Base-by-base conservation (phyloP, 1,140 invertebrate species). In the Orussus abietinus region DNA sequence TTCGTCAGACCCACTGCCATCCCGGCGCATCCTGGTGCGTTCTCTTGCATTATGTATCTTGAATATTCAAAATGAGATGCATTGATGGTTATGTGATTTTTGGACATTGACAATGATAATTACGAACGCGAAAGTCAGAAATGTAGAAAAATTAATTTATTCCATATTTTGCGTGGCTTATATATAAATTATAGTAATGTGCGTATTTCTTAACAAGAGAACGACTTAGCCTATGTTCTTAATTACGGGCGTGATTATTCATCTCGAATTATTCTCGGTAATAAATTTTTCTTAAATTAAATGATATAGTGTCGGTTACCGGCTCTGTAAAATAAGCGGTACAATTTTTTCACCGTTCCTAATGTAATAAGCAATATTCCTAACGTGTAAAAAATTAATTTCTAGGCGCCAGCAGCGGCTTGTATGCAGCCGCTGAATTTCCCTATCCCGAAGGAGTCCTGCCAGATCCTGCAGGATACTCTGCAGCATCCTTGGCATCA, bases 401-500 rank as follows among this genome's bases (percentile, higher is more conserved):
- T 33, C 13, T 19, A 36, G 34, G 18, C 9, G 9, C 19, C 6
- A 18, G 11, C 20, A 14, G 19, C 5, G 21, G 21, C n/a, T 12
- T 30, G n/a, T 26, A 42, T 18, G 6, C 25, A 18, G 26, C 31
- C 14, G 13, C 37, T 6, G 21, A 22, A 38, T 33, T 25, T 25
- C 7, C 42, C 10, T 12, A 25, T 26, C 20, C 18, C 28, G 28
- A 26, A 20, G 6, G 14, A 12, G 19, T 21, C 30, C 32, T 38
- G 29, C 25, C 59, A 3, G 57, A 63, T 41, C 39, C 57, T 31
- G 26, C 61, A 5, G 50, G 42, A 18, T 73, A 69, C 26, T 61
- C 65, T 2, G 49, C 66, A 14, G 57, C 69, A 3, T 71, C 69
- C 17, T 47, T 74, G 1, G 59, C 69, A 3, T 74, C 72, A 6